A percentile compares a stretch with the other conserved stretches of the same genome.
These are phyloP conservation scores for Globodera rostochiensis DNA, from an alignment of 1,140 invertebrate species.

Conservation along the genomic window DNA sequence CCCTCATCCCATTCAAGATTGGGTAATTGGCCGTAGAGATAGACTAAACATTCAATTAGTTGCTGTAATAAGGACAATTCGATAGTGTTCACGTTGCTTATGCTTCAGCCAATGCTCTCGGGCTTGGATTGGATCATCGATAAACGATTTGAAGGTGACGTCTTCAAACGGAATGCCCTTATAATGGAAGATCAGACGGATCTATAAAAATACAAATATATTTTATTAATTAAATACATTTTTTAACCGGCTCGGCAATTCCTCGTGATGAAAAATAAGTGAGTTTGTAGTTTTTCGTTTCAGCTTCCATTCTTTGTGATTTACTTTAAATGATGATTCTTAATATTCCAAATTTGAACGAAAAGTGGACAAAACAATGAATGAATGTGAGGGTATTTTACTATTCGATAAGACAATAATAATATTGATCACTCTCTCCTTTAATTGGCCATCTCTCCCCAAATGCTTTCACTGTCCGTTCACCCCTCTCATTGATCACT, in stretches of 20 bases:
- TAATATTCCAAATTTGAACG: too few relatives aligned
- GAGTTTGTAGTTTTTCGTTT: not conserved
- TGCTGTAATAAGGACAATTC: too few relatives aligned
- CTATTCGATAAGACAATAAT: too few relatives aligned
- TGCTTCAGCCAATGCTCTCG: not conserved
- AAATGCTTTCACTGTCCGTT: too few relatives aligned
- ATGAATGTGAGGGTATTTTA: too few relatives aligned
- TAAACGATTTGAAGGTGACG: not conserved
- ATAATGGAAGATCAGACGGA: not conserved
- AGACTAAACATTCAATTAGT: not conserved
- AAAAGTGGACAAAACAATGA: too few relatives aligned
- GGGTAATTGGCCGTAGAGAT: not conserved
- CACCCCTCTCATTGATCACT: too few relatives aligned
- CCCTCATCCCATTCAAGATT: not conserved
- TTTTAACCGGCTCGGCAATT: not conserved
- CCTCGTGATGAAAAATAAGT: not conserved
- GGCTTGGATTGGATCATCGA: not conserved
- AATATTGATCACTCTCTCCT: too few relatives aligned
- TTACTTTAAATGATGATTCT: too few relatives aligned
- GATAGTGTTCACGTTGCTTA: not conserved
- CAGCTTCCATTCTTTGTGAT: not conserved
- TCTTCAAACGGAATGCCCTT: not conserved
- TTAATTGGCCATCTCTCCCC: too few relatives aligned
- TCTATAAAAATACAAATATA: not conserved
- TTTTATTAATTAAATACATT: too few relatives aligned